These are phyloP conservation scores for Oryctes rhinoceros DNA, from an alignment of 1,140 invertebrate species.

Conservation along the genomic window DNA sequence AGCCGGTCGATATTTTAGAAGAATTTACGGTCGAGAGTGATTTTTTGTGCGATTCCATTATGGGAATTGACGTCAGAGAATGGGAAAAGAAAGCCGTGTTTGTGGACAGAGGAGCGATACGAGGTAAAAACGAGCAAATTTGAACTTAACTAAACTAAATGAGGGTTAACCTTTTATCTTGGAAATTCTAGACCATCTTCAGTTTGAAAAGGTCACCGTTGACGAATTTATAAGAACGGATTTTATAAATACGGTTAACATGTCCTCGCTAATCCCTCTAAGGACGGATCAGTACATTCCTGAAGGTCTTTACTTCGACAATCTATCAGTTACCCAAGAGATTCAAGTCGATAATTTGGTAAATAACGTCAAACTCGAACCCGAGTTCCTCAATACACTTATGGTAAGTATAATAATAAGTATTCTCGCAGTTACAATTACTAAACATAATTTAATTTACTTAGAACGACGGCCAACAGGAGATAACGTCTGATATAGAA, in stretches of 20 bases:
- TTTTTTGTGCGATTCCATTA: constrained; percentile 49
- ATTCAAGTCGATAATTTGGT: constrained; percentile 52
- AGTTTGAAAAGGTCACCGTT: constrained; percentile 50
- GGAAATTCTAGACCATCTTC: constrained; percentile 46
- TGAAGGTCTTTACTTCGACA: constrained; percentile 38
- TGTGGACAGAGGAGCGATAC: constrained; percentile 50
- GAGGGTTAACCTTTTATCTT: not conserved
- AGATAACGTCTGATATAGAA: constrained; percentile 51
- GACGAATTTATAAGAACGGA: constrained; percentile 48
- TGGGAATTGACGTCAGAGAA: constrained; percentile 48
- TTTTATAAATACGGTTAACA: constrained; percentile 54
- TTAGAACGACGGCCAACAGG: constrained; percentile 50
- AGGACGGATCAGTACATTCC: constrained; percentile 51
- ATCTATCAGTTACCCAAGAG: constrained; percentile 45
- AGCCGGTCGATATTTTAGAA: constrained; percentile 48
- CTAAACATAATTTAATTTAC: constrained; percentile 36
- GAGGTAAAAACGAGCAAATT: constrained; percentile 42
- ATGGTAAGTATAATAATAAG: constrained; percentile 48
- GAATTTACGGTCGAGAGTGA: constrained; percentile 50
- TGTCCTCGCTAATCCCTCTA: constrained; percentile 52
- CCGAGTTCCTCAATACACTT: constrained; percentile 49
- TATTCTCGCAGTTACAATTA: not conserved
- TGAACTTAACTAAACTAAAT: not conserved
- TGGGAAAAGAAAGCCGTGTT: constrained; percentile 53
- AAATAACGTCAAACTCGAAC: constrained; percentile 52